Conservation (phyloP, 1,140 invertebrate species). For the Drosophila nigromelanica region DNA sequence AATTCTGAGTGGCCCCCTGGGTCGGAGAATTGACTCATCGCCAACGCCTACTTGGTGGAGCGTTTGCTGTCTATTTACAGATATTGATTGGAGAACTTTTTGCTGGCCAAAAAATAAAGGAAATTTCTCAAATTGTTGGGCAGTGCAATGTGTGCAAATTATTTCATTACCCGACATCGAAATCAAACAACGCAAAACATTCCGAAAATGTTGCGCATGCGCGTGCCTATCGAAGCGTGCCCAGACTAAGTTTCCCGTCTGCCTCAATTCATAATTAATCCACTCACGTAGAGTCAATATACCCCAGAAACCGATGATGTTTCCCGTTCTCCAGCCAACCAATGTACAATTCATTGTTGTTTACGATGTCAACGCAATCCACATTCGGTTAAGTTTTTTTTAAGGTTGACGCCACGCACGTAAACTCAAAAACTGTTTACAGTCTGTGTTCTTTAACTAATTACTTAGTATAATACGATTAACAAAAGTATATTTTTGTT, state of each 20-base stretch:
- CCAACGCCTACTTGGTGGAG: constrained; percentile 3
- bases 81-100: background rate
- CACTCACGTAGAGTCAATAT: constrained; percentile 29
- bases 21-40: constrained; percentile 17
- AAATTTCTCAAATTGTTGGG: constrained; percentile 17
- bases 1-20: constrained; percentile 25
- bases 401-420: no score
- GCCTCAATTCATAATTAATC: constrained; percentile 22
- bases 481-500: no score
- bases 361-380: background rate
- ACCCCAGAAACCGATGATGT: constrained; percentile 1
- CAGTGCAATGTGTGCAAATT: constrained; percentile 67
- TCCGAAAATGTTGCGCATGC: constrained; percentile 45
- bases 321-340: constrained; percentile 2
- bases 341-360: background rate
- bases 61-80: background rate
- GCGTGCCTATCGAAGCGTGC: constrained; percentile 51
- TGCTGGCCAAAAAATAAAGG: constrained; percentile 22
- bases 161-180: constrained; percentile 53
- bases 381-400: no score
- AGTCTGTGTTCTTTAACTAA: no score
- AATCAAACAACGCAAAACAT: constrained; percentile 45
- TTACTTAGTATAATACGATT: no score
- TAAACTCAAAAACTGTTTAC: no score
- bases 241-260: constrained; percentile 10